Conservation (phyloP, 1,140 invertebrate genomes). For the Mamestra configurata region DNA sequence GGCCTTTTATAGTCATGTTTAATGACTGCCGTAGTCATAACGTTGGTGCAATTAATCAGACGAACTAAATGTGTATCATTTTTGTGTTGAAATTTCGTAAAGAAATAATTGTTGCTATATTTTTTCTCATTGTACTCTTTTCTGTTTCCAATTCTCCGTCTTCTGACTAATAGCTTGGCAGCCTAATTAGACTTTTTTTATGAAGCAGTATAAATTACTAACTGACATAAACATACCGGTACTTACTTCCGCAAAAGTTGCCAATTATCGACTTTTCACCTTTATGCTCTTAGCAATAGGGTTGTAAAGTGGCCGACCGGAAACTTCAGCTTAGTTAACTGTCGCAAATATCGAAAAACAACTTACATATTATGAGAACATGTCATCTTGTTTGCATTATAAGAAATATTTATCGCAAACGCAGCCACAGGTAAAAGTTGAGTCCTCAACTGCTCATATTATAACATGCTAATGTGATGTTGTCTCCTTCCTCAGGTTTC, state of each 20-base stretch:
- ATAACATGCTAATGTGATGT: constrained; percentile 25
- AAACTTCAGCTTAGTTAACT: no score
- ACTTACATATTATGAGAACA: no score
- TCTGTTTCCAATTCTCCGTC: not conserved
- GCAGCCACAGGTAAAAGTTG: not conserved
- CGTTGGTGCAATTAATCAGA: constrained; percentile 41
- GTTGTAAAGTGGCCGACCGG: no score
- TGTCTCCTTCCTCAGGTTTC: constrained; percentile 91
- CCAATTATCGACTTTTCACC: no score
- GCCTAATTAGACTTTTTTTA: no score
- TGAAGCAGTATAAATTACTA: no score
- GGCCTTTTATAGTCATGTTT: constrained; percentile 28
- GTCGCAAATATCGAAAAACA: no score
- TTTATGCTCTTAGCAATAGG: no score
- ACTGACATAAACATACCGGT: no score
- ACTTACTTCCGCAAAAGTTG: no score
- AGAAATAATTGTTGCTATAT: not conserved
- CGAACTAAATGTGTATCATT: constrained; percentile 43
- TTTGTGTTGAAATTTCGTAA: constrained; percentile 14
- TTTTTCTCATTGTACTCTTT: not conserved
- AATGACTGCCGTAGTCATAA: constrained; percentile 32
- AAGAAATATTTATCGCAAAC: not conserved
- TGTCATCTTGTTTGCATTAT: not conserved
- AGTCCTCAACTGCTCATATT: not conserved
- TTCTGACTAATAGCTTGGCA: no score